These are phyloP conservation scores for Ischnus inquisitorius DNA, from an alignment of 2,888 invertebrate genomes.

Conservation along the genomic window DNA sequence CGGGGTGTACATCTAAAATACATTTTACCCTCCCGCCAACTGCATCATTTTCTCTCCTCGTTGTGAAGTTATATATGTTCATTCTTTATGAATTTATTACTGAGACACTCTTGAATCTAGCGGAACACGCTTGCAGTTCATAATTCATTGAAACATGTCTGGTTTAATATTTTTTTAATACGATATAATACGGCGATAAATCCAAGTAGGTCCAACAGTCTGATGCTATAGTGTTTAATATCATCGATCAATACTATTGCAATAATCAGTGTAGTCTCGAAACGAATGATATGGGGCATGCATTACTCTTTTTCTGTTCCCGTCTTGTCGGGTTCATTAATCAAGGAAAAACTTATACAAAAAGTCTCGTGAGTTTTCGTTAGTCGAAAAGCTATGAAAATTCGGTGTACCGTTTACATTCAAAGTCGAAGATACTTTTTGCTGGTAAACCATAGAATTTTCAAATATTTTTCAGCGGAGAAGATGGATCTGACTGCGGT, in stretches of 20 bases:
- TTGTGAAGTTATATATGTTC: neutral
- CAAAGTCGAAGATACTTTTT: neutral
- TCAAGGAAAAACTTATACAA: no score
- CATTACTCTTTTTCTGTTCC: slow-evolving; percentile 21
- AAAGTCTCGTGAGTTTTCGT: neutral
- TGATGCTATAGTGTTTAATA: no score
- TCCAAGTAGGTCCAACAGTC: no score
- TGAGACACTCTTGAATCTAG: neutral
- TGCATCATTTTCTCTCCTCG: slow-evolving; percentile 17
- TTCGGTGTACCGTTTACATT: neutral
- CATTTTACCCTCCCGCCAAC: slow-evolving; percentile 33
- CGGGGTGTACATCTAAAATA: slow-evolving; percentile 54
- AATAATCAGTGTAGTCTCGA: no score
- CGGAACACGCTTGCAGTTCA: neutral
- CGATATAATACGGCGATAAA: no score
- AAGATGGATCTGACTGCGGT: slow-evolving; percentile 92
- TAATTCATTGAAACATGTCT: slow-evolving; percentile 10
- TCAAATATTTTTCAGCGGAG: slow-evolving; percentile 85
- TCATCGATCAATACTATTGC: no score
- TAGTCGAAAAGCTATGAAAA: neutral
- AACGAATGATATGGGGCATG: no score
- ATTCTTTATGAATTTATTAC: slow-evolving; percentile 47
- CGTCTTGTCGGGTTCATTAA: neutral
- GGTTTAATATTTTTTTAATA: no score
- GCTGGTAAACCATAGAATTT: slow-evolving; percentile 37